These are phyloP conservation scores for Lithobates pipiens DNA, from an alignment of 2,797 vertebrate species.

Conservation along the genomic window DNA sequence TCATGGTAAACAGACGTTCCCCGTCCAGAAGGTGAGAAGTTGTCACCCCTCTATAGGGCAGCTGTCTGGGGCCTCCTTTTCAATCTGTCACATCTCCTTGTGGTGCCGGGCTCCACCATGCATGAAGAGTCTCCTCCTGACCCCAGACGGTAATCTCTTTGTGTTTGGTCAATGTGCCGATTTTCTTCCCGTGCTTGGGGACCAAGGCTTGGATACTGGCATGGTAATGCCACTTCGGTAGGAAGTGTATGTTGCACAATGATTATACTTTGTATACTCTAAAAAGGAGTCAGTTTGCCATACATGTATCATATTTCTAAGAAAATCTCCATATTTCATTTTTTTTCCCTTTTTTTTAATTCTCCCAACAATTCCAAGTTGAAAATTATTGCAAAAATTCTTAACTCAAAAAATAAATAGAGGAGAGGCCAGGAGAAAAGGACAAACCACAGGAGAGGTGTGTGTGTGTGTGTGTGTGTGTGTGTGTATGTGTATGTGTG, in stretches of 20 bases:
- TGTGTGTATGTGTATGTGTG: too few relatives aligned
- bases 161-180: slow-evolving; percentile 27
- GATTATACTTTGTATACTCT: too few relatives aligned
- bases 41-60: slow-evolving; percentile 4
- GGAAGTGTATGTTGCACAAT: neutral
- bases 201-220: neutral
- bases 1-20: slow-evolving; percentile 7
- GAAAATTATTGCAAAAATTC: too few relatives aligned
- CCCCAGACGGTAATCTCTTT: slow-evolving; percentile 19
- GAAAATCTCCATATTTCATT: too few relatives aligned
- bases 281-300: too few relatives aligned
- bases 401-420: too few relatives aligned
- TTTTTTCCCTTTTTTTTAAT: too few relatives aligned
- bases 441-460: too few relatives aligned
- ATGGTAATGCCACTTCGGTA: neutral
- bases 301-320: too few relatives aligned
- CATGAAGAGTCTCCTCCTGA: slow-evolving; percentile 32
- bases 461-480: too few relatives aligned
- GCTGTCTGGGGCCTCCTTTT: slow-evolving; percentile 35
- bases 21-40: slow-evolving; percentile 33
- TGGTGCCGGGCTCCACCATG: slow-evolving; percentile 2
- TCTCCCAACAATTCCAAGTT: too few relatives aligned
- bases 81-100: slow-evolving; percentile 40
- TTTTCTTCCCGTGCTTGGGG: neutral
- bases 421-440: too few relatives aligned